Base-by-base conservation (phyloP, 2,888 invertebrate species). In the Copidosoma aretas region DNA sequence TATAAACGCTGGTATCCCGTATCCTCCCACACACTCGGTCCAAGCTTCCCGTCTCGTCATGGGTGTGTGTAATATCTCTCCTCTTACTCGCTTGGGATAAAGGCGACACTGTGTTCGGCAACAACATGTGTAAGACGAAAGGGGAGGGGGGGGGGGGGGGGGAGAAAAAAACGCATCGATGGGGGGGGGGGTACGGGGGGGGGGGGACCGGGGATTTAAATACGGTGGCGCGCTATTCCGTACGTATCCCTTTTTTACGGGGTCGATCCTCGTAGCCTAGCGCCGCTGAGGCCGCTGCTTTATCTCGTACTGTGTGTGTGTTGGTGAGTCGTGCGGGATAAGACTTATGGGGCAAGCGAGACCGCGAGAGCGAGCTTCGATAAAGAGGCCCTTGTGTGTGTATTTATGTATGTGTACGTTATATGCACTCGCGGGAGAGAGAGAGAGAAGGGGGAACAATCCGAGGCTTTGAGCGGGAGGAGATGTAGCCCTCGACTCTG, bases 161-260 rank as follows among this genome's bases (percentile, higher is more conserved):
- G 24, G 59, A 43, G 22, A 46, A 56, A 72, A 46, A 17, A 46
- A 17, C 43, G 43, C 14, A 17, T 14, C 8, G 17, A 17, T 1
- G 14, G 43, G 43, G 17, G 43, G 43, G 15, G 4, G 43, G 12
- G 76, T 75, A 74, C 72, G 75, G 76, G 78, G 77, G 78, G 81
- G 81, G 81, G 82, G 82, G 80, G 82, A 78, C 79, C 81, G 79
- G 78, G 82, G 80, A 83, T 82, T 83, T 83, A 82, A 82, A 82
- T 79, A 79, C 32, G 32, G 4, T 32, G 4, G 32, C 32, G 32
- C 32, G 32, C 32, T 80, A 80, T 78, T 79, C 21, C 63, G 79
- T 77, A 79, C 81, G 25, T 2, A 25, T 19, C 8, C 78, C 79
- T 75, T 81, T 82, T 82, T 81, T 80, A 82, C 80, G 73, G 77